These are phyloP conservation scores for Microtus pennsylvanicus DNA, from an alignment of 2,113 vertebrate species.

Conservation along the genomic window DNA sequence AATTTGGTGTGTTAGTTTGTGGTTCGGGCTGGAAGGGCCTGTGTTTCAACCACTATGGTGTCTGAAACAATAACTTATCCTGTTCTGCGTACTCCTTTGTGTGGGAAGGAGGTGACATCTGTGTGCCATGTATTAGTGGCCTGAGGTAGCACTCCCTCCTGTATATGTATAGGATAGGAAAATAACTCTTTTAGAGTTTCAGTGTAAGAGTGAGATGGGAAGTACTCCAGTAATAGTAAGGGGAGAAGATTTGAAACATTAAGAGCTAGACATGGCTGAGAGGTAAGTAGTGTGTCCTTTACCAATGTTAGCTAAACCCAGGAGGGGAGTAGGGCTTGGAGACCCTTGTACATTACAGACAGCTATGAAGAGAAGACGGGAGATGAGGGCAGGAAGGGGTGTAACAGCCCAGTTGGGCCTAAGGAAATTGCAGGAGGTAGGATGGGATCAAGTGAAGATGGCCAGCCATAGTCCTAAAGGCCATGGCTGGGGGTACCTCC, in stretches of 20 bases:
- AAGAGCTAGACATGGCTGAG: neutral
- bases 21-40: neutral
- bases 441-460: too few species aligned
- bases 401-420: too few species aligned
- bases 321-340: neutral
- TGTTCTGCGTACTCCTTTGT: neutral
- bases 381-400: too few species aligned
- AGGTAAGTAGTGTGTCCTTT: neutral
- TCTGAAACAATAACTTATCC: neutral
- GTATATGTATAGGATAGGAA: neutral
- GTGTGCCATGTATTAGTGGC: neutral
- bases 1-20: neutral
- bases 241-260: neutral
- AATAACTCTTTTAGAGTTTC: neutral
- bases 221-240: neutral
- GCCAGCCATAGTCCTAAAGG: too few species aligned
- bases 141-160: neutral
- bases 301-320: neutral
- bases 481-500: too few species aligned
- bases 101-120: neutral
- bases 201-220: neutral
- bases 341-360: neutral
- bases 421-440: too few species aligned
- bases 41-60: neutral
- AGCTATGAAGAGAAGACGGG: too few species aligned